Evolutionary conservation across 2,113 vertebrate genomes (phyloP), one percentile per base, ranked within the genome.

Genomic region (Ursus arctos): DNA sequence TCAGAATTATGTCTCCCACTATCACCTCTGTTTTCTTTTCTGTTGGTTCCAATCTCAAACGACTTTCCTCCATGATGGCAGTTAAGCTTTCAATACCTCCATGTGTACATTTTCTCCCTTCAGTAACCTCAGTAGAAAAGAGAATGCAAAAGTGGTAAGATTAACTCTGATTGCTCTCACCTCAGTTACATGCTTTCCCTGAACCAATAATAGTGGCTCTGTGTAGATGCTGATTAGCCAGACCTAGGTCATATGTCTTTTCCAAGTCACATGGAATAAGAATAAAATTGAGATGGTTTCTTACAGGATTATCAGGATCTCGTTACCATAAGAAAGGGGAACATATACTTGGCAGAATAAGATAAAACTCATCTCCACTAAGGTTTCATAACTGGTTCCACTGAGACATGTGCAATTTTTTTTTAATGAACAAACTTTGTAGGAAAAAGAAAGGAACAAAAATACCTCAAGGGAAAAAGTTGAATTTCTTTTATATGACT

Each of bases 321-420:
- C 88, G 4, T 67, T 97, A 77, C 43, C 5, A 49, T 69, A 74
- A 26, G 4, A 63, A 82, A 61, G 3, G 76, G 1, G 24, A 22
- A 97, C 31, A 69, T 83, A 82, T 18, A 67, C 14, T 94, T 88
- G 26, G 19, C 10, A 96, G 33, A 81, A 88, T n/a, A 91, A 88
- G n/a, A 40, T 88, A 90, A 92, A 90, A 92, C 2, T 18, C 33
- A 85, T 91, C 18, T 7, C 4, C 36, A 77, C 1, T 71, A 69
- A 85, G 1, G 0, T 74, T 24, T 93, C 16, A 40, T 80, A 84
- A 71, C 21, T 63, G 9, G 15, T 3, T 87, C 18, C 84, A 77
- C 22, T 84, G n/a, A 95, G 77, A 36, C 10, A 31, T 79, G 28
- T 0, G 43, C 15, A 16, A 40, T 31, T 21, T 71, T 59, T 59